These are phyloP conservation scores for Periparus ater DNA, from an alignment of 2,797 vertebrate genomes.

Conservation along the genomic window DNA sequence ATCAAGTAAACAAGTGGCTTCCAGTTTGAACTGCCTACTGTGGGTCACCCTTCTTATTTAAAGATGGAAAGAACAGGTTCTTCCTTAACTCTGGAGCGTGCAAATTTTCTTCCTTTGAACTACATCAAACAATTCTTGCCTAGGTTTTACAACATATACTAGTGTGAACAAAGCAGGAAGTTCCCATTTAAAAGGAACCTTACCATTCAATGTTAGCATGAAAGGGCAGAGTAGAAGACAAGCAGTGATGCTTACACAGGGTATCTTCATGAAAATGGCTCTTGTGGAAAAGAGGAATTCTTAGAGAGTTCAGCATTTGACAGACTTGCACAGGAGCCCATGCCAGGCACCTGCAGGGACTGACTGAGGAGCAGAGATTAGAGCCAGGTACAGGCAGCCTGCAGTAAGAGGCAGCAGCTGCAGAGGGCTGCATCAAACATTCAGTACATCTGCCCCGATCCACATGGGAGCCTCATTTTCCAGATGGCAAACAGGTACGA, in stretches of 20 bases:
- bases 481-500: constrained; percentile 36
- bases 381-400: not conserved
- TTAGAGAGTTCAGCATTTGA: not conserved
- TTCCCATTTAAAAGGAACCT: not conserved
- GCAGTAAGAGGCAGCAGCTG: not conserved
- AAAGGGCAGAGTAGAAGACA: not conserved
- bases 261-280: not conserved
- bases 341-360: not conserved
- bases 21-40: not conserved
- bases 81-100: not conserved
- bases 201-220: not conserved
- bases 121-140: not conserved
- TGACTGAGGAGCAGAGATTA: not conserved
- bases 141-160: not conserved
- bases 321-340: not conserved
- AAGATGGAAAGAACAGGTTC: not conserved
- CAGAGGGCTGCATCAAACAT: not conserved
- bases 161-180: not conserved
- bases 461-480: not conserved
- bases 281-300: not conserved
- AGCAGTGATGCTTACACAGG: not conserved
- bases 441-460: not conserved
- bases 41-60: not conserved
- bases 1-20: not conserved
- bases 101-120: not conserved